phyloP scores from a whole-genome alignment of 2,888 invertebrate genomes.

The Melinopterus prodromus region DNA sequence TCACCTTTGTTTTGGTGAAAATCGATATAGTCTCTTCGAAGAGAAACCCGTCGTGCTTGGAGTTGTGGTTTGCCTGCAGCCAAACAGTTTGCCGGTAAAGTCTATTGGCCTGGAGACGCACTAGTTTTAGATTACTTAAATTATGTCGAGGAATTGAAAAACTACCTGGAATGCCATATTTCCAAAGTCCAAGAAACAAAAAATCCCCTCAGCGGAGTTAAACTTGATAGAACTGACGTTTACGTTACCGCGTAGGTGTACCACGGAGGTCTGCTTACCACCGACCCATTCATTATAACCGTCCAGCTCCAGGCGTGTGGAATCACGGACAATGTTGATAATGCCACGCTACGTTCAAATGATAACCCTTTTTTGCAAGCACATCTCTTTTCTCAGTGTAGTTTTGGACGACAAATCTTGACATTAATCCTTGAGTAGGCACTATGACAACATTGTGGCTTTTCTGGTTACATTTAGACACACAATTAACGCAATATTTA shows the following conservation, averaged over 20 bases:
- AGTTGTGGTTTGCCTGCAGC: conserved; percentile 8
- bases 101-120: conserved; percentile 8
- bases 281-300: not conserved
- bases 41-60: conserved; percentile 8
- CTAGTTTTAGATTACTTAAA: conserved; percentile 11
- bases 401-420: not conserved
- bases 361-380: not conserved
- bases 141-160: not conserved
- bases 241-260: not conserved
- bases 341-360: not conserved
- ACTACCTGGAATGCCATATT: conserved; percentile 18
- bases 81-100: not conserved
- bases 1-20: conserved; percentile 10
- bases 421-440: not conserved
- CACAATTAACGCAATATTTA: no score
- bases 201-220: not conserved
- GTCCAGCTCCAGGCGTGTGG: not conserved
- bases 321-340: not conserved
- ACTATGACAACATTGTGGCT: not conserved
- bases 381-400: not conserved
- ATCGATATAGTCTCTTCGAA: conserved; percentile 10
- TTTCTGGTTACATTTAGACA: no score
- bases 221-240: not conserved
- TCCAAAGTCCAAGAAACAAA: not conserved
- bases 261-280: not conserved